Evolutionary conservation across 2,888 invertebrate species (phyloP).

Genomic region (Steinernema hermaphroditum): DNA sequence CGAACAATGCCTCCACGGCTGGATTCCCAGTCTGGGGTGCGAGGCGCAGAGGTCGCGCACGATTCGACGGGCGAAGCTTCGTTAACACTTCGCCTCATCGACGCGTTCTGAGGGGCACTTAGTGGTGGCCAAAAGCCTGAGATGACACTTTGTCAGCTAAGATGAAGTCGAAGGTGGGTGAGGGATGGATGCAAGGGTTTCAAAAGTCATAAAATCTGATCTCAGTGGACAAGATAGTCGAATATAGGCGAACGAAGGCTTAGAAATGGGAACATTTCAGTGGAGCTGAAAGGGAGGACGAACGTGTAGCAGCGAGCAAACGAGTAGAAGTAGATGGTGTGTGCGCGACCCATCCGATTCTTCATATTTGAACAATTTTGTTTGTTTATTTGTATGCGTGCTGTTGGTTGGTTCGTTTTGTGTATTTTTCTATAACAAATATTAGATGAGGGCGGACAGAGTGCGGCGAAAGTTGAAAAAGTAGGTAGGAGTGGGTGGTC

Average conservation of each 20-base stretch:
- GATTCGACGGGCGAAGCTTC: constrained; percentile 15
- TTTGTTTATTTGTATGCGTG: constrained; percentile 30
- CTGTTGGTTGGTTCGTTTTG: constrained; percentile 12
- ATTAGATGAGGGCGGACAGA: constrained; percentile 25
- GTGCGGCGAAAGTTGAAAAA: constrained; percentile 9
- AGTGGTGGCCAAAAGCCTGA: too few species aligned
- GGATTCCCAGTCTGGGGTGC: background rate
- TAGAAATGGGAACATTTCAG: too few species aligned
- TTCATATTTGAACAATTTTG: constrained; percentile 31
- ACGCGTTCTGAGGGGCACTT: too few species aligned
- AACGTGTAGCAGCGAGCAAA: constrained; percentile 27
- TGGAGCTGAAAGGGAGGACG: background rate
- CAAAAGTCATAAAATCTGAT: too few species aligned
- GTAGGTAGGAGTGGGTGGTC: constrained; percentile 9
- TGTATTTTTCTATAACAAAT: constrained; percentile 31
- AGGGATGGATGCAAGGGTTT: too few species aligned
- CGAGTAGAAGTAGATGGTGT: constrained; percentile 31
- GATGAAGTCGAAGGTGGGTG: too few species aligned
- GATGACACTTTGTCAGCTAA: too few species aligned
- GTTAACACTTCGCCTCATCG: constrained; percentile 14
- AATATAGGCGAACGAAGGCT: too few species aligned
- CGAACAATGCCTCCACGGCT: constrained; percentile 22
- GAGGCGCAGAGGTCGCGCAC: background rate
- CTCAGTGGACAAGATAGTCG: too few species aligned
- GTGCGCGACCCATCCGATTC: constrained; percentile 29